Evolutionary conservation across 2,113 vertebrate species (phyloP).

Genomic region (Mobula birostris): DNA sequence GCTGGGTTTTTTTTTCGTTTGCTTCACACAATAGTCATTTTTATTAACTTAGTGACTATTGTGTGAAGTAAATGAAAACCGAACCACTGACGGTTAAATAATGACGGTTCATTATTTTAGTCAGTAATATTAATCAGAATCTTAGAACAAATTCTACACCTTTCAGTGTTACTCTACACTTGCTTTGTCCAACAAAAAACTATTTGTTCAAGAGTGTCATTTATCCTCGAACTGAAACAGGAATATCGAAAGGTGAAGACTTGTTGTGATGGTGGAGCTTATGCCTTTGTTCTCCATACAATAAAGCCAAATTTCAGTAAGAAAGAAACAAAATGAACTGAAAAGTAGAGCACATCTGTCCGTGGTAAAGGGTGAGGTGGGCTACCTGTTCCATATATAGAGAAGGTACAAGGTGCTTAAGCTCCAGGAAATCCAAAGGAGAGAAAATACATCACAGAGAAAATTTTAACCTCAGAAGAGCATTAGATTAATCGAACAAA

Average conservation of each 20-base stretch:
- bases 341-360: neutral
- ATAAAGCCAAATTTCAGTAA: neutral
- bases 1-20: neutral
- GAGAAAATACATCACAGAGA: too few species aligned
- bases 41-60: neutral
- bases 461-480: too few species aligned
- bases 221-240: neutral
- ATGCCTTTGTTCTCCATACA: neutral
- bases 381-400: too few species aligned
- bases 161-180: neutral
- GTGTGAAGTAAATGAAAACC: neutral
- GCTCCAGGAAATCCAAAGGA: neutral
- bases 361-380: neutral
- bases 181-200: neutral
- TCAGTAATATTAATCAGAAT: too few species aligned
- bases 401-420: too few species aligned
- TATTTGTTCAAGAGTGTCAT: neutral
- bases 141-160: too few species aligned
- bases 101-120: too few species aligned
- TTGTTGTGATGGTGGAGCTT: neutral
- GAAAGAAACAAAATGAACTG: neutral
- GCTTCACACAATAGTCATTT: neutral
- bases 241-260: neutral
- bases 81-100: too few species aligned
- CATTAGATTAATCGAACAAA: too few species aligned